These are phyloP conservation scores for Ethmia dodecea DNA, from an alignment of 2,888 invertebrate species.

Conservation along the genomic window DNA sequence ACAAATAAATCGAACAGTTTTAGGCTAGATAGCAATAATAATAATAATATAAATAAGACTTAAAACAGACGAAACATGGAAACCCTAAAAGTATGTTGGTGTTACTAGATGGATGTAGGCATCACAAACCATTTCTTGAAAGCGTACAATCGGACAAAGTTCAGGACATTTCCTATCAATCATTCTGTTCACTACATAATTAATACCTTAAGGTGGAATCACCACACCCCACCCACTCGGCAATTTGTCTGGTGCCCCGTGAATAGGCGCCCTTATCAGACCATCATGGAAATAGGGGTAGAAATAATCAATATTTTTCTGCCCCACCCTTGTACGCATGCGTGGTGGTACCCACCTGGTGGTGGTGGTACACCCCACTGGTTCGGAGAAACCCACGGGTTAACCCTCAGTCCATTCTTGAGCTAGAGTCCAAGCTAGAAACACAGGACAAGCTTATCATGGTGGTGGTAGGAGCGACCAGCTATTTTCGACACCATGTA, in stretches of 20 bases:
- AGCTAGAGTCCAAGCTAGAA: slow-evolving; percentile 18
- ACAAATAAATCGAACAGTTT: no score
- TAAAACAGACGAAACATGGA: no score
- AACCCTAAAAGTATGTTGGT: no score
- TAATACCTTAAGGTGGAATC: slow-evolving; percentile 56
- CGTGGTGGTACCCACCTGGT: slow-evolving; percentile 54
- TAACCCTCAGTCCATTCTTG: slow-evolving; percentile 53
- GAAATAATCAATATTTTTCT: slow-evolving; percentile 66
- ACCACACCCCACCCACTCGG: slow-evolving; percentile 44
- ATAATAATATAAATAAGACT: no score
- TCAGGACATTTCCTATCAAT: no score
- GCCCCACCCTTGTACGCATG: slow-evolving; percentile 65
- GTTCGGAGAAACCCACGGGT: slow-evolving; percentile 46
- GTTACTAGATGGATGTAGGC: no score
- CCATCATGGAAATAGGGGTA: slow-evolving; percentile 61
- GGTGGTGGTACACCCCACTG: slow-evolving; percentile 52
- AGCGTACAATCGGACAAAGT: no score
- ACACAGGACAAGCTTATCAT: no score
- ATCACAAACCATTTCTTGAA: no score
- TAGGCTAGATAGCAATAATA: no score
- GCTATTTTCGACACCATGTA: no score
- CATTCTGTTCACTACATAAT: slow-evolving; percentile 65
- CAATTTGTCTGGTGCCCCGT: slow-evolving; percentile 60
- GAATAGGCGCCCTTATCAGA: slow-evolving; percentile 60
- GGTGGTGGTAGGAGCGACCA: no score